These are phyloP conservation scores for Coreius guichenoti DNA, from an alignment of 2,797 vertebrate genomes.

Conservation along the genomic window DNA sequence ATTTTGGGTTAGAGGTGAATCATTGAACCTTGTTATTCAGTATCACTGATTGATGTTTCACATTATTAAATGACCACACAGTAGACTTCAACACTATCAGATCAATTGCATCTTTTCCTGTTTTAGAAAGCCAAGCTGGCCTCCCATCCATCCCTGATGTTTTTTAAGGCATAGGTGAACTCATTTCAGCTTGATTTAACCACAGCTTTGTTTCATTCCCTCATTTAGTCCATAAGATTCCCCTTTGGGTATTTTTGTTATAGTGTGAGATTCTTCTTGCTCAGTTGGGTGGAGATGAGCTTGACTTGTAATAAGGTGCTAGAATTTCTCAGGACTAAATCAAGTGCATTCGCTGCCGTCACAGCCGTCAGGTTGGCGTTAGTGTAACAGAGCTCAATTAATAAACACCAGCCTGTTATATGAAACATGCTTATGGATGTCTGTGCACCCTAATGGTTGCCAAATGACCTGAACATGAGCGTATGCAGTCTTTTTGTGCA, in stretches of 20 bases:
- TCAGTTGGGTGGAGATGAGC: conserved; percentile 53
- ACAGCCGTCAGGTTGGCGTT: conserved; percentile 52
- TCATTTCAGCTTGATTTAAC: conserved; percentile 66
- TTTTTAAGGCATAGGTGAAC: conserved; percentile 40
- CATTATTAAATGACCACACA: conserved; percentile 51
- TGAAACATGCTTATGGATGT: conserved; percentile 44
- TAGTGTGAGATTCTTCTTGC: conserved; percentile 66
- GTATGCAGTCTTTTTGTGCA: conserved; percentile 35
- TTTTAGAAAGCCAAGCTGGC: conserved; percentile 53
- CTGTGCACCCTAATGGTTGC: background rate
- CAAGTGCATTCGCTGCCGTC: conserved; percentile 49
- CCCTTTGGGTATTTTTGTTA: conserved; percentile 70
- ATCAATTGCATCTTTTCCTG: conserved; percentile 13
- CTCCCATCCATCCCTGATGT: conserved; percentile 27
- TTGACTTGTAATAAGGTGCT: conserved; percentile 69
- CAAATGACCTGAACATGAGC: conserved; percentile 6
- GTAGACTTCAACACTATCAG: background rate
- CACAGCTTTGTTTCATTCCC: conserved; percentile 66
- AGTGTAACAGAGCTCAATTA: conserved; percentile 54
- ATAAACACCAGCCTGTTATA: conserved; percentile 60
- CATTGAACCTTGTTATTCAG: conserved; percentile 28
- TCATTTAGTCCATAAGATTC: conserved; percentile 35
- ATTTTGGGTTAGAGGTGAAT: conserved; percentile 8
- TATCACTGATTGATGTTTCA: conserved; percentile 54
- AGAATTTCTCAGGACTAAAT: conserved; percentile 71